Percentiles rank a stretch among this genome's conserved stretches.
Conservation (phyloP, 1,140 invertebrate genomes). For the Apis florea region DNA sequence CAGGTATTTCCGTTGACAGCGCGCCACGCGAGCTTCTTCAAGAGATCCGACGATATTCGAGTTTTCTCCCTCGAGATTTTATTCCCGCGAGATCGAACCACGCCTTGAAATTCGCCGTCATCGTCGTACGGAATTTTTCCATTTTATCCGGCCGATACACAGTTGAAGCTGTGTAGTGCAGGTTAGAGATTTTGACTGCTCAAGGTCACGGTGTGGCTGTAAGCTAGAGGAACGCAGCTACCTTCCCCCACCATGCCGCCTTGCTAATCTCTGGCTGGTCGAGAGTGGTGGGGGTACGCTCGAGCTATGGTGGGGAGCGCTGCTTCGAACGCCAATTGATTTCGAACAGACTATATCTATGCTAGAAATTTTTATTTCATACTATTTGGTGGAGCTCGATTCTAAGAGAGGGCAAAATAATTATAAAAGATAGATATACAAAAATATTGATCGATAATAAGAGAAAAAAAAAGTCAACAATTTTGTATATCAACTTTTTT, state of each 20-base stretch:
- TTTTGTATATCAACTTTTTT: no score
- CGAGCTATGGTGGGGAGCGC: not conserved
- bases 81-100: not conserved
- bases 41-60: not conserved
- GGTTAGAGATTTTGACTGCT: not conserved
- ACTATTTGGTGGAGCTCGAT: no score
- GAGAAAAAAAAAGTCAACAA: no score
- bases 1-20: slow-evolving; percentile 61
- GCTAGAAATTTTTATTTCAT: no score
- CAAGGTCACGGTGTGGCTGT: not conserved
- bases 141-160: not conserved
- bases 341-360: not conserved
- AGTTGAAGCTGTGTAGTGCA: not conserved
- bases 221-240: no score
- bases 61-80: not conserved
- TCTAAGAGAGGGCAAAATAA: no score
- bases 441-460: no score
- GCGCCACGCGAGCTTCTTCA: not conserved
- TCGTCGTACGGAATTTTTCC: not conserved
- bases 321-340: not conserved
- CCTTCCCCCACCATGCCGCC: not conserved
- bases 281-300: not conserved
- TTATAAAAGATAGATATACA: no score
- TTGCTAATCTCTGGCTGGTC: no score
- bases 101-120: not conserved